phyloP scores from a whole-genome alignment of 2,888 invertebrate species.

The Allolobophora icterica region DNA sequence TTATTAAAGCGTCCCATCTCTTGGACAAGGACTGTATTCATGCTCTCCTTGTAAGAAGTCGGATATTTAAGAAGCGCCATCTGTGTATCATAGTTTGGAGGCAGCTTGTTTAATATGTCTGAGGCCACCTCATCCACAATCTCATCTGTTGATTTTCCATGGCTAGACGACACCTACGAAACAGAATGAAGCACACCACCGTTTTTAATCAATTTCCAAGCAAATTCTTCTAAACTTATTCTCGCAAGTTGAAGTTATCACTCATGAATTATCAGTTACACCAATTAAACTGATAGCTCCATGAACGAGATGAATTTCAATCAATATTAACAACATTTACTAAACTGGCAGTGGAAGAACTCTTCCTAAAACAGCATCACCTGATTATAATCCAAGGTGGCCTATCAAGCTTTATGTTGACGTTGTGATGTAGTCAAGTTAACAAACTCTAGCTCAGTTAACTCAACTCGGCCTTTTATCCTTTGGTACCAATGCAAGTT shows the following conservation, averaged over 20 bases:
- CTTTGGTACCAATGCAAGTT: not conserved
- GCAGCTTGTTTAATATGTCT: constrained; percentile 75
- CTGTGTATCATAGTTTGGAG: constrained; percentile 64
- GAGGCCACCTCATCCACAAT: constrained; percentile 79
- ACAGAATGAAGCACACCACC: not conserved
- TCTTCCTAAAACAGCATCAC: too few species aligned
- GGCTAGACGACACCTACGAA: constrained; percentile 53
- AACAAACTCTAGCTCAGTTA: too few species aligned
- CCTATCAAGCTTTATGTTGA: too few species aligned
- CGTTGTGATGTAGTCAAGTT: too few species aligned
- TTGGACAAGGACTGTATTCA: constrained; percentile 67
- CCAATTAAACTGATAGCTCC: not conserved
- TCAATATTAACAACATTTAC: not conserved
- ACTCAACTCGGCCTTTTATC: not conserved
- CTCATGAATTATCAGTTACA: not conserved
- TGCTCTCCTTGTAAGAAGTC: constrained; percentile 66
- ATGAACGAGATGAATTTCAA: not conserved
- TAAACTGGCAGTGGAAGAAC: too few species aligned
- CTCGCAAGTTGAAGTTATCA: not conserved
- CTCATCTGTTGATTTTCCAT: constrained; percentile 78
- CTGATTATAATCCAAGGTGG: too few species aligned
- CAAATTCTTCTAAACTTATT: not conserved
- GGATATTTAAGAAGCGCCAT: constrained; percentile 63
- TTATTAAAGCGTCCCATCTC: constrained; percentile 67
- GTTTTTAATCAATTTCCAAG: not conserved